phyloP scores from a whole-genome alignment of 2,113 vertebrate species.

The Neodontobutis hainanensis region DNA sequence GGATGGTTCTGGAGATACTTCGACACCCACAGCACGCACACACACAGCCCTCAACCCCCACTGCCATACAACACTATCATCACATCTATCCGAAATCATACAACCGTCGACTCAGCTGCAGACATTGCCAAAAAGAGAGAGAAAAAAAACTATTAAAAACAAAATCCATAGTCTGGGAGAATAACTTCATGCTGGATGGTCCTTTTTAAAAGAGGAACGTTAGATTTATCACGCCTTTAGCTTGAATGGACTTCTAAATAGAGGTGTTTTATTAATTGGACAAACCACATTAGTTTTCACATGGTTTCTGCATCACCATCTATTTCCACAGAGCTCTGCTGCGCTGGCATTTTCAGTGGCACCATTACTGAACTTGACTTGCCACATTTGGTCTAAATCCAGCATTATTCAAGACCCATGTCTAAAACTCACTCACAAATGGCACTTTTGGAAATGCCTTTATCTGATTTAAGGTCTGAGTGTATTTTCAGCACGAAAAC shows the following conservation, averaged over 20 bases:
- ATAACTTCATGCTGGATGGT: constrained; percentile 9
- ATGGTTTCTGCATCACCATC: constrained; percentile 43
- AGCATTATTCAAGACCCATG: constrained; percentile 23
- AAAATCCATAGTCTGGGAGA: constrained; percentile 22
- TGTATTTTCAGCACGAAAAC: constrained; percentile 28
- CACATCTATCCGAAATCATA: constrained; percentile 47
- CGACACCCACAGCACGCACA: constrained; percentile 47
- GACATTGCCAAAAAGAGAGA: constrained; percentile 50
- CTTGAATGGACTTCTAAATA: constrained; percentile 47
- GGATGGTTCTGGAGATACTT: constrained; percentile 37
- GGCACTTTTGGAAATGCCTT: constrained; percentile 62
- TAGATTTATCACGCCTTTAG: constrained; percentile 56
- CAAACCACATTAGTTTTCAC: constrained; percentile 35
- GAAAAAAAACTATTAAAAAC: not conserved
- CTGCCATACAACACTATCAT: constrained; percentile 64
- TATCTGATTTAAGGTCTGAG: constrained; percentile 42
- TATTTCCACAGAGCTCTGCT: constrained; percentile 46
- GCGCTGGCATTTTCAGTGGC: constrained; percentile 33
- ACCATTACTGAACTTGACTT: constrained; percentile 31
- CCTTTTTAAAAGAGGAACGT: constrained; percentile 24
- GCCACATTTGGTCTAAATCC: constrained; percentile 38
- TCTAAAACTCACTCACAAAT: constrained; percentile 53
- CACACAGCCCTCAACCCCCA: constrained; percentile 47
- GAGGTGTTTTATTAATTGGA: constrained; percentile 39
- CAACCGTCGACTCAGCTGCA: constrained; percentile 28